A percentile compares a stretch with the other conserved stretches of the same genome.
Evolutionary conservation across 1,140 invertebrate genomes (phyloP).

Genomic region (Agraylea sexmaculata): DNA sequence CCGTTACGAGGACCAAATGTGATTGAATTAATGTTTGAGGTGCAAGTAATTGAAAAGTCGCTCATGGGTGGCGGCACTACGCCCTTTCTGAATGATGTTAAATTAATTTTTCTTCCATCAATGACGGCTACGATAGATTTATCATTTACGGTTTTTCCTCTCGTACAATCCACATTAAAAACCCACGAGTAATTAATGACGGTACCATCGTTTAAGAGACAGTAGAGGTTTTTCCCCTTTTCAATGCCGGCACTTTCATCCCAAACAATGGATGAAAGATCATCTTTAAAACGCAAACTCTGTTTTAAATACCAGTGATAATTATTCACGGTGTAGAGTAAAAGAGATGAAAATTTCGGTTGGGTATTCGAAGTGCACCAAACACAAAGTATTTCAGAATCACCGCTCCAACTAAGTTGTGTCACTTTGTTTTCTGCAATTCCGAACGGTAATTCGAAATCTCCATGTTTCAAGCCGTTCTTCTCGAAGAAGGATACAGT

Average conservation of each 20-base stretch:
- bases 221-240: constrained; percentile 46
- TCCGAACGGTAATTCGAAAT: constrained; percentile 60
- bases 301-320: constrained; percentile 90
- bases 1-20: constrained; percentile 40
- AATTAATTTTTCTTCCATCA: constrained; percentile 58
- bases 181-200: constrained; percentile 49
- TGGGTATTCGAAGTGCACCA: constrained; percentile 35
- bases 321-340: constrained; percentile 73
- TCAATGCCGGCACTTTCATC: constrained; percentile 40
- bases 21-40: constrained; percentile 45
- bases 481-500: constrained; percentile 81
- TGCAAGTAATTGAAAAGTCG: constrained; percentile 45
- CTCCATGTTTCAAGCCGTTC: constrained; percentile 81
- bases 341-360: too few species aligned
- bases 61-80: constrained; percentile 78
- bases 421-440: constrained; percentile 40
- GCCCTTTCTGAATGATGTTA: constrained; percentile 61
- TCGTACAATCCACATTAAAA: constrained; percentile 47
- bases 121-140: constrained; percentile 60
- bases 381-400: constrained; percentile 64
- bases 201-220: constrained; percentile 42
- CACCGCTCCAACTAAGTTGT: constrained; percentile 62
- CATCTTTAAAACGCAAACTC: constrained; percentile 40
- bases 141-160: constrained; percentile 36
- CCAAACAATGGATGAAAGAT: constrained; percentile 49